A percentile compares a stretch with the other conserved stretches of the same genome.
These are phyloP conservation scores for Lucilia cuprina DNA, from an alignment of 1,140 invertebrate species.

Conservation along the genomic window DNA sequence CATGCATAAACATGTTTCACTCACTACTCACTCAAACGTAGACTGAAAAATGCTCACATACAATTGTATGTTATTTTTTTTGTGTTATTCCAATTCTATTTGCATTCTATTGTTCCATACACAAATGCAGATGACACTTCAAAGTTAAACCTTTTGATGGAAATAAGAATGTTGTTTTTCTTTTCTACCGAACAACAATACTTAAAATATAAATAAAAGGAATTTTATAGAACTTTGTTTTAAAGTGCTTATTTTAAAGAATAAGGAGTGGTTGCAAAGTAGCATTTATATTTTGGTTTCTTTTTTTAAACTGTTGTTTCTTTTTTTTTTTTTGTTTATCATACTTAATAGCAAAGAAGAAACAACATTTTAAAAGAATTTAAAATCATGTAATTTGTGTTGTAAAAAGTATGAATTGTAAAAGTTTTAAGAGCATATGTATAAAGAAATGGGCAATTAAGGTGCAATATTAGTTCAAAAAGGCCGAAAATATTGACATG, in stretches of 20 bases:
- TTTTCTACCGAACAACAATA: not conserved
- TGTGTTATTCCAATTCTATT: not conserved
- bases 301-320: not conserved
- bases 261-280: not conserved
- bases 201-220: conserved; percentile 2
- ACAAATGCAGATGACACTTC: conserved; percentile 28
- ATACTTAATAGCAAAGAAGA: not conserved
- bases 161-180: not conserved
- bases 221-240: not conserved
- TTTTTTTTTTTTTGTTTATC: not conserved
- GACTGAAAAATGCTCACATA: not conserved
- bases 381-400: not conserved
- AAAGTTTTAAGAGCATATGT: no score
- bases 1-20: not conserved
- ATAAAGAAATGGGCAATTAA: no score
- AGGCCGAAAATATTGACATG: no score
- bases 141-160: conserved; percentile 29
- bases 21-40: not conserved
- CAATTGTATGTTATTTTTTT: conserved; percentile 15
- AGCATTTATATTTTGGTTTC: conserved; percentile 3
- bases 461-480: no score
- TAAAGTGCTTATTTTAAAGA: conserved; percentile 1
- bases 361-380: not conserved
- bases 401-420: no score
- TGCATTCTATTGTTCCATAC: conserved; percentile 27